Conservation (phyloP, 2,888 invertebrate genomes). For the Hydroisotoma schaefferi region DNA sequence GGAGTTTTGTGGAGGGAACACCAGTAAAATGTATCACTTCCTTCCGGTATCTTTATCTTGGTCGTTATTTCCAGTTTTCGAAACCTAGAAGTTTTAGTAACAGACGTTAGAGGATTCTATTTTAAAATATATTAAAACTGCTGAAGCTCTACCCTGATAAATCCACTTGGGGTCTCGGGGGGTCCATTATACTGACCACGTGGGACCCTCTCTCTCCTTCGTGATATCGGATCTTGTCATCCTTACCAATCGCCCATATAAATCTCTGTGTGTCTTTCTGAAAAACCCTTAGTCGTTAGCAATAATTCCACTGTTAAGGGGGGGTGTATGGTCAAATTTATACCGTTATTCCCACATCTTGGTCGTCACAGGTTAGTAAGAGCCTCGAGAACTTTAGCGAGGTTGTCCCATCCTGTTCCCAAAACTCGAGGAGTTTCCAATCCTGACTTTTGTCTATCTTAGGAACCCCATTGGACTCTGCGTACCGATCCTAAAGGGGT, state of each 20-base stretch:
- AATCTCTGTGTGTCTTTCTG: neutral
- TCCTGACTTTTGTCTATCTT: neutral
- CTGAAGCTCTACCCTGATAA: neutral
- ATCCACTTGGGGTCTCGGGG: neutral
- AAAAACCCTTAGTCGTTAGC: neutral
- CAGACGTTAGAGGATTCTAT: too few relatives aligned
- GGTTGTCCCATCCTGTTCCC: conserved; percentile 2
- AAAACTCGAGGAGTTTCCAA: neutral
- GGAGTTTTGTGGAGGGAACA: conserved; percentile 81
- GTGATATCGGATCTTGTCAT: conserved; percentile 8
- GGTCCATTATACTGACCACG: neutral
- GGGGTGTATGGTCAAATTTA: neutral
- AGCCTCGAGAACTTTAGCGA: neutral
- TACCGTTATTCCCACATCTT: conserved; percentile 6
- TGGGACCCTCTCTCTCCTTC: neutral
- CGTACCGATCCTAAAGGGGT: conserved; percentile 4
- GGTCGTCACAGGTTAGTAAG: conserved; percentile 6
- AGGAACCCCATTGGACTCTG: neutral
- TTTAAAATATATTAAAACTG: too few relatives aligned
- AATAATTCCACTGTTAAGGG: neutral
- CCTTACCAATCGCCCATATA: conserved; percentile 1
- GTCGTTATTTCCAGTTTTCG: neutral
- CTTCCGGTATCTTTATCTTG: conserved; percentile 14
- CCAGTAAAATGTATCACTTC: conserved; percentile 73
- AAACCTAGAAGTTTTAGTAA: neutral